Evolutionary conservation across 1,140 invertebrate species (phyloP), one percentile per base, ranked within the genome.

Genomic region (Drosophila micromelanica): DNA sequence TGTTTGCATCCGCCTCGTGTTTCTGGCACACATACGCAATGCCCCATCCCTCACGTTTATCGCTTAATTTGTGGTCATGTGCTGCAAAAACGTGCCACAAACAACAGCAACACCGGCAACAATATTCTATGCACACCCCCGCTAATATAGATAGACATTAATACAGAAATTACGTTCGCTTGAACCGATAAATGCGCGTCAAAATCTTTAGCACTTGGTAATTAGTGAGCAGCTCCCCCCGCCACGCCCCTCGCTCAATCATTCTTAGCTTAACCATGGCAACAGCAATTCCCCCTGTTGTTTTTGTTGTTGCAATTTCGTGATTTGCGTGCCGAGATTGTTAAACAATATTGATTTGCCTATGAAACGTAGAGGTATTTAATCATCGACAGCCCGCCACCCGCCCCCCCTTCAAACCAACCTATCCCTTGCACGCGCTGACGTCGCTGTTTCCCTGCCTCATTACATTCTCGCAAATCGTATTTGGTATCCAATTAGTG

Each of bases 321-420:
- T 23, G 52, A 72, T 78, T 86, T 86, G 81, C 82, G 78, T 85
- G 80, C 62, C 46, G 63, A 68, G 76, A 85, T 77, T 85, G 54
- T 77, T 81, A 64, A 81, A 57, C 71, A 76, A 82, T 81, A 86
- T 86, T 78, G 75, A 86, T 81, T 86, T 82, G 64, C 46, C 52
- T 76, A 65, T 27, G 27, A 42, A 55, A 67, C 49, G 71, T 52
- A 37, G 40, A 62, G 56, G 74, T 67, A 68, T 86, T 86, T 81
- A 86, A 80, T 87, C 63, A 86, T 61, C 49, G 43, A 17, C 43
- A 23, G 15, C 43, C 9, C 17, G 5, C 7, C 12, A 1, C 45
- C 38, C n/a, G n/a, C 11, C 11, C 17, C 20, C 0, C 49, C 30
- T 6, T 8, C n/a, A 20, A 17, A 48, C 11, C 5, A 27, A 3